phyloP scores from a whole-genome alignment of 1,140 invertebrate genomes.

The Antheraea pernyi region DNA sequence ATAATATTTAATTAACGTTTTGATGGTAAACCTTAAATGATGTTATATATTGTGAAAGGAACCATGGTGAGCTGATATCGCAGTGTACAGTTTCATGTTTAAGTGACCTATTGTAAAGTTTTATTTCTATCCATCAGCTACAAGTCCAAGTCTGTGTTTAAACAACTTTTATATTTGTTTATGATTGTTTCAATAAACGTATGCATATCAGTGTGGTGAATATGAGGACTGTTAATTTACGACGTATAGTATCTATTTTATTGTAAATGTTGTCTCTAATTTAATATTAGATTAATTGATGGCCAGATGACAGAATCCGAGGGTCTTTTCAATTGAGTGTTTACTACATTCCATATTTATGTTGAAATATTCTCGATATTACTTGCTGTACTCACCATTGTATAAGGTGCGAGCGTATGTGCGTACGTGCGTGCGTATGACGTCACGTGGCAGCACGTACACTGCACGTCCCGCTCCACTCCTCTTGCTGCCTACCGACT shows the following conservation, averaged over 20 bases:
- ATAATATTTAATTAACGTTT: slow-evolving; percentile 76
- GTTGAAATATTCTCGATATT: slow-evolving; percentile 69
- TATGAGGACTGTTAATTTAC: slow-evolving; percentile 72
- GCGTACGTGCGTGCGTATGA: background rate
- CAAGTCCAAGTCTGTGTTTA: slow-evolving; percentile 63
- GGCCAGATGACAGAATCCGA: slow-evolving; percentile 63
- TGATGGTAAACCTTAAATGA: slow-evolving; percentile 67
- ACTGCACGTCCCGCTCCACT: background rate
- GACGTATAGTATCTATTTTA: slow-evolving; percentile 76
- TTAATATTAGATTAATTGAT: slow-evolving; percentile 71
- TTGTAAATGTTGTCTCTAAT: slow-evolving; percentile 77
- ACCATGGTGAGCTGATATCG: slow-evolving; percentile 64
- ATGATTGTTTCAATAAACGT: slow-evolving; percentile 55
- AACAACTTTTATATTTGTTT: slow-evolving; percentile 78
- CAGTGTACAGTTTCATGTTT: slow-evolving; percentile 71
- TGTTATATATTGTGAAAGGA: slow-evolving; percentile 55
- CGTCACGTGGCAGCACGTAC: background rate
- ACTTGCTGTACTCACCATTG: slow-evolving; percentile 21
- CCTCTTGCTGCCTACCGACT: background rate
- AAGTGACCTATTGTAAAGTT: slow-evolving; percentile 71
- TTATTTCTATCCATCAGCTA: slow-evolving; percentile 74
- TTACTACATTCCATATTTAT: slow-evolving; percentile 79
- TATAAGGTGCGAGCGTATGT: background rate
- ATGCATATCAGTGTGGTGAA: slow-evolving; percentile 76
- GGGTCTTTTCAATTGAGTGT: slow-evolving; percentile 73